Conservation (phyloP, 2,888 invertebrate genomes). For the Pollenia labialis region DNA sequence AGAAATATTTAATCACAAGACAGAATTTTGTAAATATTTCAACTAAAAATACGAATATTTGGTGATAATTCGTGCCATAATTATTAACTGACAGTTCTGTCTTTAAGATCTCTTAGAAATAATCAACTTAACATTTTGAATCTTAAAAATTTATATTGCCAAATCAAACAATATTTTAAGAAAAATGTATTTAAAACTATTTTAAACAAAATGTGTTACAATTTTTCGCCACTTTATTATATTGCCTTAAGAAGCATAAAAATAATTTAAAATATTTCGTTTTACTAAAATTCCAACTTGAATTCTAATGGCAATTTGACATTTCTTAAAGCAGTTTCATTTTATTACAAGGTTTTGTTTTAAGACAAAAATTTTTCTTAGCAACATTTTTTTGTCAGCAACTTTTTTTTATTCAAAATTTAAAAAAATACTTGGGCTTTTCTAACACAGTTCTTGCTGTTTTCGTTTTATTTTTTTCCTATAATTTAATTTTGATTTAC, state of each 20-base stretch:
- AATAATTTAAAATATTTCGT: constrained; percentile 53
- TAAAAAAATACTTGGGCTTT: constrained; percentile 60
- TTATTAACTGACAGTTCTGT: neutral
- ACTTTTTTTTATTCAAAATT: constrained; percentile 30
- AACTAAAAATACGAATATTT: no score
- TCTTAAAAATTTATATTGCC: constrained; percentile 30
- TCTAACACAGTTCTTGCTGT: constrained; percentile 44
- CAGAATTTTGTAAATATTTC: no score
- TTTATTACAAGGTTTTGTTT: constrained; percentile 59
- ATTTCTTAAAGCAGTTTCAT: constrained; percentile 54
- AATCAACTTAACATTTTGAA: neutral
- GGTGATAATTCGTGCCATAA: no score
- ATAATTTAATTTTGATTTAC: constrained; percentile 69
- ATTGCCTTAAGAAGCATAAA: constrained; percentile 30
- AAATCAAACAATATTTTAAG: constrained; percentile 12
- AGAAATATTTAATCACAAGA: no score
- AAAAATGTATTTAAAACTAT: constrained; percentile 4
- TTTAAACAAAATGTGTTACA: constrained; percentile 24
- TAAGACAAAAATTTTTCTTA: neutral
- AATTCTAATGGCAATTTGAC: constrained; percentile 54
- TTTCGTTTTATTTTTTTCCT: constrained; percentile 1
- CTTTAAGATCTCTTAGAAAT: neutral
- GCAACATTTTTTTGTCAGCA: neutral
- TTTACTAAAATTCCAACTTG: constrained; percentile 57
- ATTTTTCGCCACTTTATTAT: constrained; percentile 35